Evolutionary conservation across 1,140 invertebrate genomes (phyloP), one percentile per base, ranked within the genome.

Genomic region (Trachymyrmex cornetzi): DNA sequence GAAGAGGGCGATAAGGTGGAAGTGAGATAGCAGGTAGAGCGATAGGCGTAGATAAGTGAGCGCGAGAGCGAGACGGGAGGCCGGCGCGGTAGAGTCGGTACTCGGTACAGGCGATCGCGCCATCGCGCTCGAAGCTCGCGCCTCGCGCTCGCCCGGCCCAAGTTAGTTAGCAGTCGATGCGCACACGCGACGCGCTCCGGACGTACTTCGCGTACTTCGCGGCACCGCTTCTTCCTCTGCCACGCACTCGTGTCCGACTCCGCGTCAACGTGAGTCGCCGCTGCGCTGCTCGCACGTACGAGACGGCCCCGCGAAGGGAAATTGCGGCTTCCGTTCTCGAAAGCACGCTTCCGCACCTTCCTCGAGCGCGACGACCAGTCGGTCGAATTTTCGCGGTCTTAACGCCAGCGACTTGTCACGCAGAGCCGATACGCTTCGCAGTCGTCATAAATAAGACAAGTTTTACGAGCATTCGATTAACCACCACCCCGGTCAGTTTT

Each of bases 111-210:
- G 75, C 50, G 81, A 88, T 90, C 85, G 86, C 90, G 86, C 89
- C 87, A 88, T 90, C 85, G 86, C 90, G 86, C 89, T 87, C 91
- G 87, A 92, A 89, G 89, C 91, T 92, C 91, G 88, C 90, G 87
- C 88, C 91, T 92, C 91, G 88, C 90, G 87, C 77, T 64, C 19
- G 44, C 38, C 77, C 64, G 91, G 91, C 92, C 86, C 91, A 94
- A 93, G 91, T 94, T 95, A 94, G 93, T 95, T 95, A 93, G 92
- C 93, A 95, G 95, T 95, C 94, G 94, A 94, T 93, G 94, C 94
- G 95, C 94, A 94, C 94, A 93, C 94, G 92, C 92, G 92, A 94
- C 92, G 91, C 94, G 93, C 85, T 93, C 91, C 93, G 94, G 94
- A 94, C 93, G 91, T 88, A 79, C 79, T 75, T 64, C 74, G 48